Evolutionary conservation across 2,113 vertebrate genomes (phyloP).

Genomic region (Eurypyga helias): DNA sequence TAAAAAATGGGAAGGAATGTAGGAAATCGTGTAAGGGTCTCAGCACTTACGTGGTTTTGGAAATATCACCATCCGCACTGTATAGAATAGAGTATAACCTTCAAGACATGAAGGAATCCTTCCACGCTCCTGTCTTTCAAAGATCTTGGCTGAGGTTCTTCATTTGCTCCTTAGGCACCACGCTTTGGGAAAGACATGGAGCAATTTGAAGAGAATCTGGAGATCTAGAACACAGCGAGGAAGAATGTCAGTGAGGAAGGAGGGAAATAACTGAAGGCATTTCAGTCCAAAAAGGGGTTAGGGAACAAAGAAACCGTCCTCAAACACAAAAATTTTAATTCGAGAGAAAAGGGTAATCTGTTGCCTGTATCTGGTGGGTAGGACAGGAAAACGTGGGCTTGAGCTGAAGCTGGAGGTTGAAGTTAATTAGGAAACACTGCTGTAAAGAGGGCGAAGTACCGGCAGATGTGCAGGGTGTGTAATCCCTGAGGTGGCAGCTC

Average conservation of each 20-base stretch:
- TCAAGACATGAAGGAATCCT: background rate
- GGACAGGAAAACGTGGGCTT: background rate
- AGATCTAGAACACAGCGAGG: background rate
- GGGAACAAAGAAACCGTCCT: background rate
- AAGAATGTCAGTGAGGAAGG: background rate
- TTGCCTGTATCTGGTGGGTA: background rate
- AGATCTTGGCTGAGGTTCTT: background rate
- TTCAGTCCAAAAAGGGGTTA: background rate
- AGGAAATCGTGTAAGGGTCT: background rate
- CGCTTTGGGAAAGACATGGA: background rate
- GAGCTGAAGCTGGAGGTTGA: background rate
- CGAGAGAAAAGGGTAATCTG: too few species aligned
- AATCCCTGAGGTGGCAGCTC: background rate
- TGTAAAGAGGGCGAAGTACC: accelerated
- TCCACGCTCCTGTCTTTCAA: background rate
- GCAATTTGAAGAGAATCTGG: background rate
- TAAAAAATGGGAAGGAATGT: background rate
- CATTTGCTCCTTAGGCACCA: background rate
- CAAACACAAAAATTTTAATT: background rate
- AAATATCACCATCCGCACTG: background rate
- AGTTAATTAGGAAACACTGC: background rate
- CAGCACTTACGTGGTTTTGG: background rate
- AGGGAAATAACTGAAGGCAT: background rate
- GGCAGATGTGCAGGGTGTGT: background rate
- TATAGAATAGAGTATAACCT: background rate